These are phyloP conservation scores for Spisula solida DNA, from an alignment of 2,888 invertebrate species.

Conservation along the genomic window DNA sequence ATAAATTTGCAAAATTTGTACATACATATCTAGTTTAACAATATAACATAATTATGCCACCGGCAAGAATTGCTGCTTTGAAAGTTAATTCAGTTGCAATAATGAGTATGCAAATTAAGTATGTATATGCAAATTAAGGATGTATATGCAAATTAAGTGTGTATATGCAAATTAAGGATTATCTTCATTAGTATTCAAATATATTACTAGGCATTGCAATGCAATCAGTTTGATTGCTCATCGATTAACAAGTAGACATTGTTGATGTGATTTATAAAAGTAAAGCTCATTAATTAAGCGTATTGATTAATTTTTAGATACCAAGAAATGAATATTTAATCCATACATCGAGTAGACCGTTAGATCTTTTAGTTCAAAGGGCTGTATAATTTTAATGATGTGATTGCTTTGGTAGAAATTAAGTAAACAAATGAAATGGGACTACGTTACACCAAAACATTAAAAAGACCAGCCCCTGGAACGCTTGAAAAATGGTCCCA, in stretches of 20 bases:
- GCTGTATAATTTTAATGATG: too few relatives aligned
- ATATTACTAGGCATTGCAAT: background rate
- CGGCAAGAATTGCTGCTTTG: background rate
- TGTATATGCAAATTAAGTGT: too few relatives aligned
- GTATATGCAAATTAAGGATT: background rate
- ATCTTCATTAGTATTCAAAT: background rate
- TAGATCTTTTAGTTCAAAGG: too few relatives aligned
- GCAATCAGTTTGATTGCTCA: background rate
- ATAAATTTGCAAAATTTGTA: too few relatives aligned
- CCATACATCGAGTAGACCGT: background rate
- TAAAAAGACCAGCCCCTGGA: too few relatives aligned
- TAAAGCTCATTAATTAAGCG: background rate
- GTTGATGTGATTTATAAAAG: background rate
- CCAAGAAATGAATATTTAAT: background rate
- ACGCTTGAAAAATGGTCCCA: too few relatives aligned
- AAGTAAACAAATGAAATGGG: too few relatives aligned
- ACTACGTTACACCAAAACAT: too few relatives aligned
- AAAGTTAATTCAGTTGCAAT: too few relatives aligned
- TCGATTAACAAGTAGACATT: background rate
- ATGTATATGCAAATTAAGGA: background rate
- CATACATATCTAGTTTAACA: too few relatives aligned
- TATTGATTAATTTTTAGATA: background rate
- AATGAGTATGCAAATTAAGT: too few relatives aligned
- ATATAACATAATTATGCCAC: background rate
- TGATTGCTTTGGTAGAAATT: too few relatives aligned